phyloP scores from a whole-genome alignment of 2,888 invertebrate genomes.

The Polydrusus pterygomalis region DNA sequence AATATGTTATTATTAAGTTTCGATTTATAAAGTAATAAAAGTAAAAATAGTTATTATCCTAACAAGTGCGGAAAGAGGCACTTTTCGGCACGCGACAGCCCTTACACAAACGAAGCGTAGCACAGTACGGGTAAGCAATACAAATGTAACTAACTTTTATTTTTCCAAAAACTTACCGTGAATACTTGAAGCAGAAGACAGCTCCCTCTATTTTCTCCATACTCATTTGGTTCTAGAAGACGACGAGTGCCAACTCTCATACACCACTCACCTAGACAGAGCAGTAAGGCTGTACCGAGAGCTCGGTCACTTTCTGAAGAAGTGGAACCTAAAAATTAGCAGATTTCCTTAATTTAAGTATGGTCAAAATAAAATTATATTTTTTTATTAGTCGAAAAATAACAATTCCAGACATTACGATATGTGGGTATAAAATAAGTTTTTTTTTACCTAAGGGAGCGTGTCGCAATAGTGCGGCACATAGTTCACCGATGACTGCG shows the following conservation, averaged over 20 bases:
- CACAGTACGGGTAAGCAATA: too few species aligned
- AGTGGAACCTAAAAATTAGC: constrained; percentile 65
- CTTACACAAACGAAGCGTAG: too few species aligned
- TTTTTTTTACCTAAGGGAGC: constrained; percentile 68
- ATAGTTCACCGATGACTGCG: constrained; percentile 76
- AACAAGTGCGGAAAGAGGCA: too few species aligned
- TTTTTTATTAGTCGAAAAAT: too few species aligned
- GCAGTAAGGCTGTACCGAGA: constrained; percentile 86
- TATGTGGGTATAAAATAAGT: background rate
- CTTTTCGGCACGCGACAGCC: too few species aligned
- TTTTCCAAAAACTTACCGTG: constrained; percentile 78
- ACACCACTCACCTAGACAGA: constrained; percentile 95
- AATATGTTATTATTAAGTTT: too few species aligned
- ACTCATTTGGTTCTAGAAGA: constrained; percentile 75
- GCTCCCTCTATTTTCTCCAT: constrained; percentile 71
- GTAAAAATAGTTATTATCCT: too few species aligned
- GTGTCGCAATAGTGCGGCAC: constrained; percentile 71
- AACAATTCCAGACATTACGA: too few species aligned
- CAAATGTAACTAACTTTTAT: too few species aligned
- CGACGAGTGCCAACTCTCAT: constrained; percentile 85
- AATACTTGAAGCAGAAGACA: constrained; percentile 81
- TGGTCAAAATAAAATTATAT: too few species aligned
- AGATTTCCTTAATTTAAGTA: too few species aligned
- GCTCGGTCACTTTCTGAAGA: constrained; percentile 80
- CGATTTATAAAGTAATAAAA: too few species aligned